phyloP scores from a whole-genome alignment of 2,888 invertebrate genomes.

The Zygothrica quintamaculata region DNA sequence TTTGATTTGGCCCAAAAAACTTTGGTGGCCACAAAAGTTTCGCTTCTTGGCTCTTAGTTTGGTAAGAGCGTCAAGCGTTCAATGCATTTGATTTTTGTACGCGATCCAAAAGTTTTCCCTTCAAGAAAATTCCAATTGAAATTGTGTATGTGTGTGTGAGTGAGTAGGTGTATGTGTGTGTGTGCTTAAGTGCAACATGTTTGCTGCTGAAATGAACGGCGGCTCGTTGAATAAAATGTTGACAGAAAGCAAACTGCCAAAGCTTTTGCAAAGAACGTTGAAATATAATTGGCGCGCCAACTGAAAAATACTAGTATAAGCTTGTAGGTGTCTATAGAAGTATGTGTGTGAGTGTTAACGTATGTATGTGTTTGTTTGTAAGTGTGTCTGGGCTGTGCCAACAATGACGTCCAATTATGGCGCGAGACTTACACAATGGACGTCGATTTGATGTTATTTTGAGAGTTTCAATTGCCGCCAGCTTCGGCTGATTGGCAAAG shows the following conservation, averaged over 20 bases:
- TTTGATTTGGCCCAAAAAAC: conserved; percentile 73
- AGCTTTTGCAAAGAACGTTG: conserved; percentile 63
- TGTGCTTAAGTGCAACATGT: conserved; percentile 74
- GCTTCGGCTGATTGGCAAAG: conserved; percentile 49
- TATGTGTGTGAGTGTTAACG: conserved; percentile 8
- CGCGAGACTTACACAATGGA: conserved; percentile 56
- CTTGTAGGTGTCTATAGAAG: conserved; percentile 9
- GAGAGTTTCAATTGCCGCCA: conserved; percentile 41
- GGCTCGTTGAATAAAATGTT: conserved; percentile 71
- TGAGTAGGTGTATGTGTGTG: conserved; percentile 23
- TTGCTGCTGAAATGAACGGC: conserved; percentile 60
- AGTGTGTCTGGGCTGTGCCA: conserved; percentile 48
- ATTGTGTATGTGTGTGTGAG: conserved; percentile 12
- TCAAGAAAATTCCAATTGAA: conserved; percentile 52
- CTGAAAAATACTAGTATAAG: conserved; percentile 35
- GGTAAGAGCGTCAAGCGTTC: conserved; percentile 42
- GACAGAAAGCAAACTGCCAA: conserved; percentile 76
- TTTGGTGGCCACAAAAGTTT: conserved; percentile 80
- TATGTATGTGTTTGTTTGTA: conserved; percentile 16
- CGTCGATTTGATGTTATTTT: conserved; percentile 56
- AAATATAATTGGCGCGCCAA: conserved; percentile 71
- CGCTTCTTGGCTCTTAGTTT: conserved; percentile 45
- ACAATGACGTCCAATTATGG: conserved; percentile 73
- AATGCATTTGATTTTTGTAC: conserved; percentile 76
- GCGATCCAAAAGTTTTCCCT: conserved; percentile 54